Evolutionary conservation across 2,888 invertebrate species (phyloP).

Genomic region (Petrophora chlorosata): DNA sequence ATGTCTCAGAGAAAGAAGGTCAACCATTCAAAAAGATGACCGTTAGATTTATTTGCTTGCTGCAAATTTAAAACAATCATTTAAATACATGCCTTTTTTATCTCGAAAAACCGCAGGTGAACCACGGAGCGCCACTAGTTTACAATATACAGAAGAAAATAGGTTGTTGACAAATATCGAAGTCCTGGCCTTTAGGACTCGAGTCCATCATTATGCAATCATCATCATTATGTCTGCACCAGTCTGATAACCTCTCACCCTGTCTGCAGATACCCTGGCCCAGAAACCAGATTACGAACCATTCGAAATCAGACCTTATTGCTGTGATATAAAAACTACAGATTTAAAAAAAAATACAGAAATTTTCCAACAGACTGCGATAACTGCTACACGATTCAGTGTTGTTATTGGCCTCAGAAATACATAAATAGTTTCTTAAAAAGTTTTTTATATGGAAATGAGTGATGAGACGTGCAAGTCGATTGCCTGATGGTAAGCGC

Average conservation of each 20-base stretch:
- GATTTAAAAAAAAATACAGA: slow-evolving; percentile 16
- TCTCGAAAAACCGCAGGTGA: no score
- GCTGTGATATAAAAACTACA: slow-evolving; percentile 13
- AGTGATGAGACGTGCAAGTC: no score
- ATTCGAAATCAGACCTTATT: slow-evolving; percentile 26
- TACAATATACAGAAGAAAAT: background rate
- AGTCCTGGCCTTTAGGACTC: slow-evolving; percentile 3
- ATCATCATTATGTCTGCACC: slow-evolving; percentile 27
- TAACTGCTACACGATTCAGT: slow-evolving; percentile 20
- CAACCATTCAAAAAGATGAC: no score
- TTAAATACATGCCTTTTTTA: no score
- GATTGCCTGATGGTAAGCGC: no score
- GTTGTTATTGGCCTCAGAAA: slow-evolving; percentile 14
- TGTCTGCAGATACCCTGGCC: slow-evolving; percentile 27
- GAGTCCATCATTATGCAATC: slow-evolving; percentile 34
- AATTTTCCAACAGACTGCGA: slow-evolving; percentile 34
- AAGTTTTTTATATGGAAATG: no score
- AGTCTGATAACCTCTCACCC: slow-evolving; percentile 25
- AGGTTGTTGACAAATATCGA: no score
- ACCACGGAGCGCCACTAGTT: no score
- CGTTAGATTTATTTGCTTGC: no score
- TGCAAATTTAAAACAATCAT: no score
- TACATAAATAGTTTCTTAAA: background rate
- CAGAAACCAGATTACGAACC: slow-evolving; percentile 11
- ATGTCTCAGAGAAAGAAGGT: no score